Evolutionary conservation across 2,888 invertebrate genomes (phyloP), one percentile per base, ranked within the genome.

Genomic region (Elgonia sp.): DNA sequence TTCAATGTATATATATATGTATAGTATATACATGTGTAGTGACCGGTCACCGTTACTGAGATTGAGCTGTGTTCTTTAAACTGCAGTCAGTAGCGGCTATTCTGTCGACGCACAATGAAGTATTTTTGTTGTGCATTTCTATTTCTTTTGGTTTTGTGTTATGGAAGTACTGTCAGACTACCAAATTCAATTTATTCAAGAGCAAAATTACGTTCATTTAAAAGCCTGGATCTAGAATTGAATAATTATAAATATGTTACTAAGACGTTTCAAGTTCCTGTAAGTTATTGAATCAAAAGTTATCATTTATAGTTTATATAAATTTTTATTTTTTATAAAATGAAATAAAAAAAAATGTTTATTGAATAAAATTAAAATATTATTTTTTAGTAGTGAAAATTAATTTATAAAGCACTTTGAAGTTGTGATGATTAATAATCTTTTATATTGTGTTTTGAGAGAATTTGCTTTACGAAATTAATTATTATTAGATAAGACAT

Each of bases 201-300:
- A 18, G 40, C 3, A 20, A 21, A 53, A 57, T 60, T 16, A 7
- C 53, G 8, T 42, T 20, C 46, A 20, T 20, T 50, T n/a, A 21
- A 69, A 67, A 20, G 14, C 14, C 39, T 46, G 0, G 21, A 37
- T 20, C 55, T 20, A 12, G n/a, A 65, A 77, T 37, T 53, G 4
- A 42, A 14, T 62, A 8, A 57, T n/a, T 81, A 72, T 40, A 70
- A 50, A 42, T 81, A 81, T 67, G 72, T 40, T 21, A 62, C 42
- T 39, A 81, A 81, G 72, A 70, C 57, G n/a, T 81, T 81, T 42
- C 39, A 81, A 72, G 81, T 81, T 63, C 70, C 70, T 2, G 81
- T 81, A 63, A 72, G 81, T 80, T 62, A 46, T 46, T 7, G 29
- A 29, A 29, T 29, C 29, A 5, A 29, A 29, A 29, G 5, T 29